Conservation (phyloP, 2,797 vertebrate species). For the Manis pentadactyla region DNA sequence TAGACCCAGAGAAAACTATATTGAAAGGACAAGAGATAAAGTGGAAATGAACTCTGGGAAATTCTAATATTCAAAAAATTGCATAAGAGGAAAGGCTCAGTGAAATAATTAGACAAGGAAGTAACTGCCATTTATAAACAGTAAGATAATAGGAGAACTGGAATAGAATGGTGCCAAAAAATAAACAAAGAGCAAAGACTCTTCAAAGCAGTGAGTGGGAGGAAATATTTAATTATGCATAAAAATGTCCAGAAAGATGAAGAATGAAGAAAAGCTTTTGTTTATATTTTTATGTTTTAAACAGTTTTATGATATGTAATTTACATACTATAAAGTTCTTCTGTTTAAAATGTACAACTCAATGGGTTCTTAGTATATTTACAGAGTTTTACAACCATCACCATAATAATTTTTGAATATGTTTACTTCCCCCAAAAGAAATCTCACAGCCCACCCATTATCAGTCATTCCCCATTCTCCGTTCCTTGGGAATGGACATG, state of each 20-base stretch:
- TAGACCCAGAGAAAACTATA: not conserved
- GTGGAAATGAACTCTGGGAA: not conserved
- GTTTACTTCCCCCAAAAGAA: not conserved
- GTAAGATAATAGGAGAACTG: not conserved
- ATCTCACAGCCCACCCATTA: not conserved
- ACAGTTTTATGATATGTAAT: not conserved
- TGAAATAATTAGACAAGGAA: not conserved
- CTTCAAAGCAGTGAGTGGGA: not conserved
- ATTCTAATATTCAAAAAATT: not conserved
- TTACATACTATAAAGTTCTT: not conserved
- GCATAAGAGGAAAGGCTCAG: not conserved
- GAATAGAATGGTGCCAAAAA: not conserved
- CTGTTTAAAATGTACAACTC: not conserved
- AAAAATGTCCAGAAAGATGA: not conserved
- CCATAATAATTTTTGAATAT: not conserved
- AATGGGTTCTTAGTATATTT: not conserved
- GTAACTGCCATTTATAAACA: not conserved
- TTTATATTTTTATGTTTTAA: not conserved
- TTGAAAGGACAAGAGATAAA: slow-evolving; percentile 12
- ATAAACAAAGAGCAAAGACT: slow-evolving; percentile 23
- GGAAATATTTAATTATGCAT: not conserved
- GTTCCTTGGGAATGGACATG: not conserved
- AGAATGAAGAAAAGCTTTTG: not conserved
- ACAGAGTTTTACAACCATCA: not conserved
- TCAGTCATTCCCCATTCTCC: not conserved